Conservation (phyloP, 1,140 invertebrate genomes). For the Ptiloglossa arizonensis region DNA sequence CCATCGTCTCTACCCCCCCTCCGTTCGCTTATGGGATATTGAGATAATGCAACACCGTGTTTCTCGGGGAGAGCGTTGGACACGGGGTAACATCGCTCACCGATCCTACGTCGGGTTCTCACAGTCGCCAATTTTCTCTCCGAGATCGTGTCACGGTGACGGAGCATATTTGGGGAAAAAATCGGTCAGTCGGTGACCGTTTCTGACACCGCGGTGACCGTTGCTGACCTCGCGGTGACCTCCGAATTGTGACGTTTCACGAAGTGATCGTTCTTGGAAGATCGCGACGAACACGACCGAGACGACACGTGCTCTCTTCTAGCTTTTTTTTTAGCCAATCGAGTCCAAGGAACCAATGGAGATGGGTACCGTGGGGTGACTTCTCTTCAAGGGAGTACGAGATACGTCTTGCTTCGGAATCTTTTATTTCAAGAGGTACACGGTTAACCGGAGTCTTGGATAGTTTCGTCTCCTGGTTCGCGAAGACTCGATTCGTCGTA, state of each 20-base stretch:
- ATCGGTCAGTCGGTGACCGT: slow-evolving; percentile 34
- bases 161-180: slow-evolving; percentile 42
- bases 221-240: slow-evolving; percentile 35
- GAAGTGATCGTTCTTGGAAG: not conserved
- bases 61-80: not conserved
- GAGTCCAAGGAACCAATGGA: too few species aligned
- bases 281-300: too few species aligned
- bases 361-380: too few species aligned
- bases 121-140: slow-evolving; percentile 6
- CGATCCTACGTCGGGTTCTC: slow-evolving; percentile 16
- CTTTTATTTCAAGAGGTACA: too few species aligned
- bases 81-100: too few species aligned
- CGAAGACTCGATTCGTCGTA: too few species aligned
- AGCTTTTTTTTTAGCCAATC: too few species aligned
- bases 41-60: slow-evolving; percentile 31
- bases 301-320: slow-evolving; percentile 31
- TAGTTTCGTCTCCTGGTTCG: too few species aligned
- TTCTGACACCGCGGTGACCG: slow-evolving; percentile 34
- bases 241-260: not conserved
- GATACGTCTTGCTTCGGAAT: too few species aligned
- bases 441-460: too few species aligned
- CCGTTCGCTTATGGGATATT: not conserved
- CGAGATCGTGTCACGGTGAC: slow-evolving; percentile 19
- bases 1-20: not conserved
- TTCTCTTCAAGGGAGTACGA: too few species aligned